These are phyloP conservation scores for Carcina quercana DNA, from an alignment of 2,888 invertebrate genomes.

Conservation along the genomic window DNA sequence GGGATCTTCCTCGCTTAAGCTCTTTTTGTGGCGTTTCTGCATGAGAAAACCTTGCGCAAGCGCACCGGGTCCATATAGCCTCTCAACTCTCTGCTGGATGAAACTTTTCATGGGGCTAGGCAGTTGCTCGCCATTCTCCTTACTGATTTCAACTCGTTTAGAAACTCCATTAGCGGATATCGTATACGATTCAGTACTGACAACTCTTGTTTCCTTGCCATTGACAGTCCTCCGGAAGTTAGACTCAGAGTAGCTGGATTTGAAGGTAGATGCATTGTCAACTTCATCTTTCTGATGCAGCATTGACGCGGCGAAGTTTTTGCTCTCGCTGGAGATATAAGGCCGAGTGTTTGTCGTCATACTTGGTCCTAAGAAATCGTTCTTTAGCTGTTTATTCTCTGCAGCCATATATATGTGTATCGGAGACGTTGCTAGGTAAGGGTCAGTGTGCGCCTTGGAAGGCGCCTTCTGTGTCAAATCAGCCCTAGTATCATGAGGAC, in stretches of 20 bases:
- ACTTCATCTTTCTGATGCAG: constrained; percentile 61
- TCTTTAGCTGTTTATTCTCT: constrained; percentile 63
- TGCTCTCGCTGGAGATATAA: constrained; percentile 56
- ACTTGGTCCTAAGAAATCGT: constrained; percentile 63
- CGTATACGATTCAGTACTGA: constrained; percentile 58
- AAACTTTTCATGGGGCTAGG: constrained; percentile 80
- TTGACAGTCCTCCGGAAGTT: constrained; percentile 62
- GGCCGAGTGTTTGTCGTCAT: constrained; percentile 62
- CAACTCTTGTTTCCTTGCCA: constrained; percentile 39
- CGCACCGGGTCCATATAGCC: constrained; percentile 91
- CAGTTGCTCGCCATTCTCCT: constrained; percentile 61
- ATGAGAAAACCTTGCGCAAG: constrained; percentile 89
- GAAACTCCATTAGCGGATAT: constrained; percentile 64
- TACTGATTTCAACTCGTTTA: constrained; percentile 62
- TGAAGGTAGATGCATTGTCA: constrained; percentile 54
- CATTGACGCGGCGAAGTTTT: constrained; percentile 60
- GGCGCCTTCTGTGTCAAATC: constrained; percentile 69
- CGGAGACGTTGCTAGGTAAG: constrained; percentile 53
- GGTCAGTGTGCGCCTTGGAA: constrained; percentile 68
- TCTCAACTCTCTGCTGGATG: constrained; percentile 91
- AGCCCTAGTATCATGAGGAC: constrained; percentile 61
- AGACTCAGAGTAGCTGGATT: constrained; percentile 66
- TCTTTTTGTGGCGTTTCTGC: constrained; percentile 72
- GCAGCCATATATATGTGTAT: constrained; percentile 65
- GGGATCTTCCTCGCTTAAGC: constrained; percentile 52